Conservation (phyloP, 2,888 invertebrate species). For the Cylindroiulus punctatus region DNA sequence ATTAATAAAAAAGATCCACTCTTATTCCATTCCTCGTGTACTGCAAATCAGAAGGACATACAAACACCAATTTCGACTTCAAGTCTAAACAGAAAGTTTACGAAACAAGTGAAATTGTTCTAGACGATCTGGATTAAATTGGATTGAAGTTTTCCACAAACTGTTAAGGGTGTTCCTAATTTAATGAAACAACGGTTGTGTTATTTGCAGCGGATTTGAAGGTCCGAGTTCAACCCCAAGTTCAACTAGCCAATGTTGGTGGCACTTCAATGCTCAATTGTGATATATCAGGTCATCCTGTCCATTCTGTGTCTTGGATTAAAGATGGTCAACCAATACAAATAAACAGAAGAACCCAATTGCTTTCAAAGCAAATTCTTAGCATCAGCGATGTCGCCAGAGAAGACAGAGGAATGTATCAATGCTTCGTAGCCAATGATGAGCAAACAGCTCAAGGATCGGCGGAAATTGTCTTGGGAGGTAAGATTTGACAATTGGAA, state of each 20-base stretch:
- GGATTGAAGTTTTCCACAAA: not conserved
- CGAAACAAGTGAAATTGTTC: not conserved
- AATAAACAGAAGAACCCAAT: conserved; percentile 35
- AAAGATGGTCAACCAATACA: conserved; percentile 86
- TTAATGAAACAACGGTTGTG: conserved; percentile 12
- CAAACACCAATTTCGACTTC: not conserved
- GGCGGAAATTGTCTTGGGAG: conserved; percentile 57
- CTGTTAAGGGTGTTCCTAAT: not conserved
- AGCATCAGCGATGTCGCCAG: conserved; percentile 62
- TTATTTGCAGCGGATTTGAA: conserved; percentile 55
- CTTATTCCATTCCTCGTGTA: not conserved
- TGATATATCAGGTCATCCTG: conserved; percentile 72
- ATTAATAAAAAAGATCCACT: not conserved
- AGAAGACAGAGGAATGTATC: conserved; percentile 65
- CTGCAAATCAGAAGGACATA: not conserved
- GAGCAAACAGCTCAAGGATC: conserved; percentile 57
- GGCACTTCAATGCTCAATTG: conserved; percentile 64
- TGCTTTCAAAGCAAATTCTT: conserved; percentile 59
- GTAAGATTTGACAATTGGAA: conserved; percentile 2
- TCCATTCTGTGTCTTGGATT: conserved; percentile 89
- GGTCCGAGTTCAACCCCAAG: conserved; percentile 56
- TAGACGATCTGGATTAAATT: not conserved
- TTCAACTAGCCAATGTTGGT: conserved; percentile 63
- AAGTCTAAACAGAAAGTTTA: not conserved
- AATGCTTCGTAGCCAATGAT: conserved; percentile 62